Evolutionary conservation across 2,888 invertebrate species (phyloP).

Genomic region (Lordiphosa andalusiaca): DNA sequence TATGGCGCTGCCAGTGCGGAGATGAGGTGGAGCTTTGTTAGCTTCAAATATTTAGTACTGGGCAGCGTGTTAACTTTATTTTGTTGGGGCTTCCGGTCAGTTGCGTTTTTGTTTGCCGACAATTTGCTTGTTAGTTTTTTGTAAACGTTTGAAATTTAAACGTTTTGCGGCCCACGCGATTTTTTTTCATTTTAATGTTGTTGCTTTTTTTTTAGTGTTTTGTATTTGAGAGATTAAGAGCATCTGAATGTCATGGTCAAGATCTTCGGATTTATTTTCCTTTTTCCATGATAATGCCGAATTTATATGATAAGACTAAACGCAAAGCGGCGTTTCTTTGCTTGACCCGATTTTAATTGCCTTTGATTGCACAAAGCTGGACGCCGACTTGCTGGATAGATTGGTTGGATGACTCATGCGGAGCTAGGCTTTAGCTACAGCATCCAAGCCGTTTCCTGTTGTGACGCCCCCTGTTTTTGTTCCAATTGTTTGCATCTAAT

Average conservation of each 20-base stretch:
- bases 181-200: slow-evolving; percentile 13
- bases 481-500: slow-evolving; percentile 24
- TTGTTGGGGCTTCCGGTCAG: not conserved
- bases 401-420: slow-evolving; percentile 23
- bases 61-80: too few species aligned
- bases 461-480: slow-evolving; percentile 7
- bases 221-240: not conserved
- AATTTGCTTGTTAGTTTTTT: not conserved
- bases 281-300: slow-evolving; percentile 14
- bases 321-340: slow-evolving; percentile 3
- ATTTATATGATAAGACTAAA: slow-evolving; percentile 7
- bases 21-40: too few species aligned
- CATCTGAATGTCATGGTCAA: slow-evolving; percentile 25
- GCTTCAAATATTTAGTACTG: too few species aligned
- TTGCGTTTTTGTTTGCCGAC: slow-evolving; percentile 7
- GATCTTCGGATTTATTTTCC: not conserved
- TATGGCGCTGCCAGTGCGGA: too few species aligned
- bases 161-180: not conserved
- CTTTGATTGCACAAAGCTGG: slow-evolving; percentile 54
- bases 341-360: slow-evolving; percentile 49
- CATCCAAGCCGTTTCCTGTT: slow-evolving; percentile 27
- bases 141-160: not conserved
- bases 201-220: slow-evolving; percentile 31
- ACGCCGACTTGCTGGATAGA: slow-evolving; percentile 26
- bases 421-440: not conserved